Conservation (phyloP, 2,113 vertebrate species). For the Willisornis vidua region DNA sequence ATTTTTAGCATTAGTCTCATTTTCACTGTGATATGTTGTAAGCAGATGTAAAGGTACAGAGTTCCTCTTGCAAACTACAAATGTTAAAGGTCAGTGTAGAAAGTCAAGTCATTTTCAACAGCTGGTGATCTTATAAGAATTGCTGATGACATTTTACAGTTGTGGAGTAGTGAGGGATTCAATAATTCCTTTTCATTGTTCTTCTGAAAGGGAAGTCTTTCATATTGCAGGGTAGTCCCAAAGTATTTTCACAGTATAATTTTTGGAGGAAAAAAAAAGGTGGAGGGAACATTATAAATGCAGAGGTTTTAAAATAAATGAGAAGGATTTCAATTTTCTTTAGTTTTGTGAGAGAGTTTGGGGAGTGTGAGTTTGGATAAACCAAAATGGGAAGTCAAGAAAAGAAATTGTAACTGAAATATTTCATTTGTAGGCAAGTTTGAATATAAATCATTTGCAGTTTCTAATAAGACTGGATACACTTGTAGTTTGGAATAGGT, state of each 20-base stretch:
- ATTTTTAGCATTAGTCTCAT: not conserved
- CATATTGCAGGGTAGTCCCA: not conserved
- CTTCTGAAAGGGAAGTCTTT: not conserved
- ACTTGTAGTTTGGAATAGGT: not conserved
- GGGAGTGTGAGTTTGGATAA: not conserved
- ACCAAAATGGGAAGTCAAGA: not conserved
- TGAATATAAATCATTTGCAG: not conserved
- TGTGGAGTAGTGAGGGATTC: not conserved
- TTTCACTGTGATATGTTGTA: not conserved
- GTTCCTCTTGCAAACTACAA: not conserved
- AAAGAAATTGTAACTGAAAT: not conserved
- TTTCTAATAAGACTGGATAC: not conserved
- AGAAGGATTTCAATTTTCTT: not conserved
- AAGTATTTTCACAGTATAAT: not conserved
- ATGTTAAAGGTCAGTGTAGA: conserved; percentile 47
- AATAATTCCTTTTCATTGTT: conserved; percentile 22
- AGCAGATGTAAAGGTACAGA: not conserved
- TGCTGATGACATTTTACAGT: conserved; percentile 41
- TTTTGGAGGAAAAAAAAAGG: not conserved
- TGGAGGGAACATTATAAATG: not conserved
- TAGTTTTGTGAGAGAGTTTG: not conserved
- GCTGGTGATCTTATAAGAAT: conserved; percentile 51
- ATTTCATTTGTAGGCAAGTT: not conserved
- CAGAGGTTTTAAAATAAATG: not conserved
- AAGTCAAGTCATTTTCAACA: conserved; percentile 48